A percentile compares a stretch with the other conserved stretches of the same genome.
phyloP scores from a whole-genome alignment of 2,888 invertebrate species.

The Acrobeloides nanus region DNA sequence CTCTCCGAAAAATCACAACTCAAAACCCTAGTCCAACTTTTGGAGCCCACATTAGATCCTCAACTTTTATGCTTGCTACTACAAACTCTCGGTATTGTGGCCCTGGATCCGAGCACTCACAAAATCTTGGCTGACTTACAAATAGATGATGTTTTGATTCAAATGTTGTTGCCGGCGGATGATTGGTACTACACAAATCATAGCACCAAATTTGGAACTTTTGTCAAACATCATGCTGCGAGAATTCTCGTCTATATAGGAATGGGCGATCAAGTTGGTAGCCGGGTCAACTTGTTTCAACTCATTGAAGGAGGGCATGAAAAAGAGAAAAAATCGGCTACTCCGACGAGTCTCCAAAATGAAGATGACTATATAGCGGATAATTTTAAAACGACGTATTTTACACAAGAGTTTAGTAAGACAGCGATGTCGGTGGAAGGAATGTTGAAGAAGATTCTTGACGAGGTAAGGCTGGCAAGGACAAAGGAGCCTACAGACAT shows the following conservation, averaged over 20 bases:
- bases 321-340: no score
- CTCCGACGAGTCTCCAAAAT: no score
- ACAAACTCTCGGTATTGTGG: conserved; percentile 62
- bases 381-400: conserved; percentile 43
- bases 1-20: conserved; percentile 62
- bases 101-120: conserved; percentile 62
- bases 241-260: conserved; percentile 64
- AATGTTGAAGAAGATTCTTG: conserved; percentile 24
- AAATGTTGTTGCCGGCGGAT: conserved; percentile 63
- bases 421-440: conserved; percentile 45
- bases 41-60: conserved; percentile 65
- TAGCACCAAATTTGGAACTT: conserved; percentile 63
- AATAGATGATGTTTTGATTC: conserved; percentile 62
- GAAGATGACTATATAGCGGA: conserved; percentile 52
- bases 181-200: conserved; percentile 67
- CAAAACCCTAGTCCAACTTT: conserved; percentile 61
- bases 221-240: conserved; percentile 65
- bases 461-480: conserved; percentile 21
- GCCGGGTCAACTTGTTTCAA: conserved; percentile 63
- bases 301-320: no score
- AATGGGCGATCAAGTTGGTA: conserved; percentile 62
- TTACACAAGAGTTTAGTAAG: conserved; percentile 38
- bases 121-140: conserved; percentile 60
- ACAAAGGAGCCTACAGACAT: no score
- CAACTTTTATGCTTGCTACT: conserved; percentile 64